Percentiles rank a stretch among this genome's conserved stretches.
Conservation (phyloP, 2,888 invertebrate genomes). For the Drosophila stalkeri region DNA sequence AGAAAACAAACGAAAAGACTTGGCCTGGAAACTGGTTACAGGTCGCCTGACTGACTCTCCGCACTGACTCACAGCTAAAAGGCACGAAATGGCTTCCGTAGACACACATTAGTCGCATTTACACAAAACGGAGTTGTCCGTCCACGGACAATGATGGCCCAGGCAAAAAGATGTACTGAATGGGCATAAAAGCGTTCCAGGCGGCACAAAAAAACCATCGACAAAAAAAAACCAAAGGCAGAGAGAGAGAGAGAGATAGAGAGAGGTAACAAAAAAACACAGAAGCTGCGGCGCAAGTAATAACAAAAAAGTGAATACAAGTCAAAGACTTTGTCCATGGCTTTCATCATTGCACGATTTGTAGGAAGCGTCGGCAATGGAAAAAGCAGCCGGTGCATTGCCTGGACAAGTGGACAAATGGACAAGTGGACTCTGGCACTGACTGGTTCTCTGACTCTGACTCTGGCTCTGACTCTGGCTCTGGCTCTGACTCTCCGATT, state of each 20-base stretch:
- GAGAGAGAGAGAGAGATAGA: constrained; percentile 26
- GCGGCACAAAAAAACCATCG: constrained; percentile 45
- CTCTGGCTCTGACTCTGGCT: constrained; percentile 43
- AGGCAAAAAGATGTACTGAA: constrained; percentile 70
- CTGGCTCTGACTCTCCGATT: constrained; percentile 7
- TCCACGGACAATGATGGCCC: constrained; percentile 43
- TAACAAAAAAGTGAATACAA: constrained; percentile 77
- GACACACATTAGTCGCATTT: constrained; percentile 82
- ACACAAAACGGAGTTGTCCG: constrained; percentile 69
- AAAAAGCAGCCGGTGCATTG: constrained; percentile 49
- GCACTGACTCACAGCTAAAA: constrained; percentile 63
- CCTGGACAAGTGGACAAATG: constrained; percentile 46
- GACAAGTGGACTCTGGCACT: constrained; percentile 40
- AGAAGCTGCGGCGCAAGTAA: constrained; percentile 65
- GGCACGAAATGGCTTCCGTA: constrained; percentile 81
- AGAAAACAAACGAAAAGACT: constrained; percentile 58
- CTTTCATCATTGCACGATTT: constrained; percentile 80
- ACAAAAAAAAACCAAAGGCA: constrained; percentile 26
- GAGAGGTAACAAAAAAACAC: constrained; percentile 38
- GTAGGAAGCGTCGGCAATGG: constrained; percentile 44
- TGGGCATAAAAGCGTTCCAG: constrained; percentile 78
- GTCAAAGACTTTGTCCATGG: constrained; percentile 81
- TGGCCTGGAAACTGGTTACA: constrained; percentile 63
- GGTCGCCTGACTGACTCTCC: constrained; percentile 41
- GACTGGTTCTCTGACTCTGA: constrained; percentile 32